These are phyloP conservation scores for Phoxinus phoxinus DNA, from an alignment of 2,113 vertebrate species.

Conservation along the genomic window DNA sequence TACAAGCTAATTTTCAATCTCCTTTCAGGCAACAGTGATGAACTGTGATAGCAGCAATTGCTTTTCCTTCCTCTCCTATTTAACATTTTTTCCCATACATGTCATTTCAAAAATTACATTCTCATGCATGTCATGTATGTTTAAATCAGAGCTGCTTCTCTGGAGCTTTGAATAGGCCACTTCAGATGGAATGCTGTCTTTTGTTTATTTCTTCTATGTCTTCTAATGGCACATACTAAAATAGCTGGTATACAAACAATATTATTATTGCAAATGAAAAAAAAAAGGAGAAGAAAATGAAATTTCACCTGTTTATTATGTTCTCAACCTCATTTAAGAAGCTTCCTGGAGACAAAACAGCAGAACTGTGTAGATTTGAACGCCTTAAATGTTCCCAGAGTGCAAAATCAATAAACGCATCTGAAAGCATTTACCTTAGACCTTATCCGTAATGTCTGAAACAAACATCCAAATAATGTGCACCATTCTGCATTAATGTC, in stretches of 20 bases:
- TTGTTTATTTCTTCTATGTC: not conserved
- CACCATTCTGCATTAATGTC: constrained; percentile 16
- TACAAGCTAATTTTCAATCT: not conserved
- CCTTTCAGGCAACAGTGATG: not conserved
- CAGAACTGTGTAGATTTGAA: constrained; percentile 5
- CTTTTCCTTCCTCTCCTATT: not conserved
- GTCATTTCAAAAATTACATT: constrained; percentile 12
- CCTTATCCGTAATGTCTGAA: constrained; percentile 3
- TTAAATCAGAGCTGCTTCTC: constrained; percentile 18
- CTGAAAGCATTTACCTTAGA: constrained; percentile 41
- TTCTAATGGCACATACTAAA: not conserved
- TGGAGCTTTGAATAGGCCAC: not conserved
- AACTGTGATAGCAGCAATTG: constrained; percentile 7
- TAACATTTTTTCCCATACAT: not conserved
- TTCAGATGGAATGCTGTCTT: not conserved
- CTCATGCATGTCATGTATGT: not conserved
- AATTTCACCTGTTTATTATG: not conserved
- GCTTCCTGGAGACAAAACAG: not conserved
- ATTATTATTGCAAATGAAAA: not conserved
- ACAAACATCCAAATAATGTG: constrained; percentile 31
- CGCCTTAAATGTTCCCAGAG: not conserved
- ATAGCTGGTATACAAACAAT: not conserved
- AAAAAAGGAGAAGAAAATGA: not conserved
- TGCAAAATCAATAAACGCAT: constrained; percentile 28
- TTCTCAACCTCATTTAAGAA: not conserved